Evolutionary conservation across 2,888 invertebrate species (phyloP), one percentile per base, ranked within the genome.

Genomic region (Tortricodes alternella): DNA sequence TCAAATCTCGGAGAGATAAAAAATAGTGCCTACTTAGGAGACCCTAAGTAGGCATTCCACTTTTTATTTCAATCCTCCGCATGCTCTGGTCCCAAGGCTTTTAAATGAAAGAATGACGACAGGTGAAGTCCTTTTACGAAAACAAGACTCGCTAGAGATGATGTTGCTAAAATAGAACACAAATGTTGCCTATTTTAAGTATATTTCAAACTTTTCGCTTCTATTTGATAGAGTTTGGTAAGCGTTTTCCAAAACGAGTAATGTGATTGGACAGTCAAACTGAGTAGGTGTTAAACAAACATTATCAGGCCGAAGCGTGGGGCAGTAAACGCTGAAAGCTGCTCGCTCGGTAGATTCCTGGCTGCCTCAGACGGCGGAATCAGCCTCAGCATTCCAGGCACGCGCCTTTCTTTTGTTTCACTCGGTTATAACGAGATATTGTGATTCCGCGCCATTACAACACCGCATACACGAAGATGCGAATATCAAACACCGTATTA

Each of bases 351-450:
- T 60, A 63, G 64, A 58, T 66, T 66, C 58, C 49, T 59, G 58
- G 53, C 61, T 62, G 63, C 56, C 61, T 41, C 59, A 61, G 62
- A 19, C 49, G 52, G 43, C 37, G 52, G 39, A 32, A 44, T 29
- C 48, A 52, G 37, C 43, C 24, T 55, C 41, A 11, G 43, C 67
- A 89, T 87, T 85, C 89, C 52, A 64, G 73, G 72, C 89, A 89
- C 89, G 89, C 72, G 73, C 74, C 62, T 58, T 83, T 87, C 86
- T 87, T 89, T 89, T 89, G 88, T 87, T 87, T 87, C 80, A 74
- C 71, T 75, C 80, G 80, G 78, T 80, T 86, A 85, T 87, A 88
- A 89, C 88, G 85, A 87, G 87, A 87, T 89, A 89, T 89, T 89
- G 85, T 87, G 89, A 89, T 88, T 88, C 83, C 74, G 67, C 71